Percentiles rank a stretch among this genome's conserved stretches.
These are phyloP conservation scores for Paguma larvata DNA, from an alignment of 2,797 vertebrate species.

Conservation along the genomic window DNA sequence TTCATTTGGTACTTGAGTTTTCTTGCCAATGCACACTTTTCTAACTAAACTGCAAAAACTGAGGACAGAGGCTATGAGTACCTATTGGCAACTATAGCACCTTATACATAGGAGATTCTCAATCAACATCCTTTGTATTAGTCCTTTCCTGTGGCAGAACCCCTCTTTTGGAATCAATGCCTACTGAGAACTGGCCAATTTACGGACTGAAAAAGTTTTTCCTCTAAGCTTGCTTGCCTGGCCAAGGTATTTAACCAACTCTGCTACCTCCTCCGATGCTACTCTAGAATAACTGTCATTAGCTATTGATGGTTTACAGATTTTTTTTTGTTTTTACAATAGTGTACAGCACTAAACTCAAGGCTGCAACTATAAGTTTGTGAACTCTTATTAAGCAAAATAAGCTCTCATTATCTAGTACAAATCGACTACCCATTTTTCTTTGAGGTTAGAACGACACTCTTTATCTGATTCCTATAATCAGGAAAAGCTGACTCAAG, in stretches of 20 bases:
- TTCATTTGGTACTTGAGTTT: slow-evolving; percentile 46
- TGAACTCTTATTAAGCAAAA: slow-evolving; percentile 54
- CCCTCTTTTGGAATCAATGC: slow-evolving; percentile 16
- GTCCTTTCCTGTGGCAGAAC: background rate
- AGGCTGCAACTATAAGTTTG: background rate
- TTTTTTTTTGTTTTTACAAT: slow-evolving; percentile 23
- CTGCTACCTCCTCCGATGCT: background rate
- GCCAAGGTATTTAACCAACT: slow-evolving; percentile 44
- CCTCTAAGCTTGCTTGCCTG: slow-evolving; percentile 28
- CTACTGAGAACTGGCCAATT: slow-evolving; percentile 10
- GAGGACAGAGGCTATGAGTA: background rate
- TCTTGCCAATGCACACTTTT: slow-evolving; percentile 19
- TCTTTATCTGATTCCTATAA: background rate
- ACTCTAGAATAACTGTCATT: slow-evolving; percentile 28
- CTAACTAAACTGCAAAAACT: slow-evolving; percentile 60
- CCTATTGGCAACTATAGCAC: background rate
- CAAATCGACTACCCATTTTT: background rate
- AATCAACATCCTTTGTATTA: slow-evolving; percentile 8
- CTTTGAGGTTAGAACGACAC: background rate
- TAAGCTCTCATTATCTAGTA: slow-evolving; percentile 50
- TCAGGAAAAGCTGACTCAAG: slow-evolving; percentile 44
- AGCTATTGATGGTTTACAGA: background rate
- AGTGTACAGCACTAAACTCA: background rate
- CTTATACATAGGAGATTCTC: background rate
- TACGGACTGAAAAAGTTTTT: slow-evolving; percentile 33